Conservation (phyloP, 2,797 vertebrate species). For the Sus cebifrons region DNA sequence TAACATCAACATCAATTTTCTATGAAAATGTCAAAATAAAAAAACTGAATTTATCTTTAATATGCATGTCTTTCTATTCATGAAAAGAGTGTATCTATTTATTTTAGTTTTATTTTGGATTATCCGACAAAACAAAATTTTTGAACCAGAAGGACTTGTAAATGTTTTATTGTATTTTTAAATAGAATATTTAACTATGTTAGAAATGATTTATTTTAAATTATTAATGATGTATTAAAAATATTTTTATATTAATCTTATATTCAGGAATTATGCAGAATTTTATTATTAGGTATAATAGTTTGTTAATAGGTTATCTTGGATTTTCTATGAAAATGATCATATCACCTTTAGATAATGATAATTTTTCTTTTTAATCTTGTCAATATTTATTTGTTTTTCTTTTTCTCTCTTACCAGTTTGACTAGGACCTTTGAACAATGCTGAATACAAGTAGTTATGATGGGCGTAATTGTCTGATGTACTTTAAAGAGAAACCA, state of each 20-base stretch:
- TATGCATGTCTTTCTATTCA: background rate
- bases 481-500: slow-evolving; percentile 7
- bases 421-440: background rate
- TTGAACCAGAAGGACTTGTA: background rate
- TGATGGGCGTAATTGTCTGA: background rate
- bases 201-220: slow-evolving; percentile 51
- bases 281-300: background rate
- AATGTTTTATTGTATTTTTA: background rate
- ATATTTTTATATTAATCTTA: slow-evolving; percentile 12
- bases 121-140: background rate
- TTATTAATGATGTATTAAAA: background rate
- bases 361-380: background rate
- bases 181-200: background rate
- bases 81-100: background rate
- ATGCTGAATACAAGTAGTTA: background rate
- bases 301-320: slow-evolving; percentile 10
- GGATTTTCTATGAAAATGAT: slow-evolving; percentile 29
- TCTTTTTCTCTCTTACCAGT: background rate
- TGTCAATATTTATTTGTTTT: slow-evolving; percentile 2
- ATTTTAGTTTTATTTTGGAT: background rate
- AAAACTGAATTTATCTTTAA: slow-evolving; percentile 16
- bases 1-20: background rate
- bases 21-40: background rate
- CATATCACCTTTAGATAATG: background rate
- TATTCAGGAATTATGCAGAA: background rate